These are phyloP conservation scores for Lynx canadensis DNA, from an alignment of 2,113 vertebrate genomes.

Conservation along the genomic window DNA sequence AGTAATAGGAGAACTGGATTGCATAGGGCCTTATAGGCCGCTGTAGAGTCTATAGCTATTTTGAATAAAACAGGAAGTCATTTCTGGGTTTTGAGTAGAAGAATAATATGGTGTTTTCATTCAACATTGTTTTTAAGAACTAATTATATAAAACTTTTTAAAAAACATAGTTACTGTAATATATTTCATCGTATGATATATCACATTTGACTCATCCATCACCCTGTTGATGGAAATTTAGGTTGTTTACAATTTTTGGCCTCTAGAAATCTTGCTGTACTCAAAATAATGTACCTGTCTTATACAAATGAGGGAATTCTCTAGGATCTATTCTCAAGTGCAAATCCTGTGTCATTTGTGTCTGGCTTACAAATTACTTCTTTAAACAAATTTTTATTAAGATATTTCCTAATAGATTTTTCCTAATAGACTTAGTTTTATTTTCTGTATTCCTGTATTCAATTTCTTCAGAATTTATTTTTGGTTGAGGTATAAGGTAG, in stretches of 20 bases:
- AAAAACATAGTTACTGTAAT: not conserved
- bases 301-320: not conserved
- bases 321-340: not conserved
- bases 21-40: not conserved
- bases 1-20: accelerated
- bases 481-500: not conserved
- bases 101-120: not conserved
- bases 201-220: not conserved
- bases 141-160: not conserved
- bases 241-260: not conserved
- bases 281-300: not conserved
- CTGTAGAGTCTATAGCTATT: not conserved
- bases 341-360: not conserved
- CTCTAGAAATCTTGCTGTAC: not conserved
- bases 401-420: not conserved
- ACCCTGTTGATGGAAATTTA: not conserved
- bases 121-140: not conserved
- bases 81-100: not conserved
- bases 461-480: not conserved
- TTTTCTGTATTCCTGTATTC: not conserved
- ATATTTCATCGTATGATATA: not conserved
- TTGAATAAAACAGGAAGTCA: not conserved
- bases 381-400: not conserved
- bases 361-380: not conserved
- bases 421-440: not conserved